Conservation (phyloP, 2,797 vertebrate species). For the Eremophila alpestris region DNA sequence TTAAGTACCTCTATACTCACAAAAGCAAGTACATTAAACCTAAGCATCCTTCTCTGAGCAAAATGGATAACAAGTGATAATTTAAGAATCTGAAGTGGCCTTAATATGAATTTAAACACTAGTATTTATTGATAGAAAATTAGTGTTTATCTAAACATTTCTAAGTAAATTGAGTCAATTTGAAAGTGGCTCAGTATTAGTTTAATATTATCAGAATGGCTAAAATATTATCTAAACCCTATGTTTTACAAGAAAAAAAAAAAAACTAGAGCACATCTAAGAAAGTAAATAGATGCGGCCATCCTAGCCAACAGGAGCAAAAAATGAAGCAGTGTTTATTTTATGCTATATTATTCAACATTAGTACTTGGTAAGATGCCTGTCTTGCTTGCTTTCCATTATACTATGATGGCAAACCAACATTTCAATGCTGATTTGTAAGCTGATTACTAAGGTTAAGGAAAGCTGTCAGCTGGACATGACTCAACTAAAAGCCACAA, state of each 20-base stretch:
- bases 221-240: not conserved
- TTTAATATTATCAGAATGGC: not conserved
- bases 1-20: not conserved
- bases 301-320: not conserved
- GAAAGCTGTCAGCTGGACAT: not conserved
- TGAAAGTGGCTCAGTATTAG: not conserved
- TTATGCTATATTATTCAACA: not conserved
- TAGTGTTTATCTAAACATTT: not conserved
- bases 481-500: constrained; percentile 35
- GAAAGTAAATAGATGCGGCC: not conserved
- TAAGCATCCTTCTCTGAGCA: not conserved
- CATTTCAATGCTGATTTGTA: not conserved
- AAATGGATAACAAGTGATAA: not conserved
- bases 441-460: constrained; percentile 13
- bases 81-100: not conserved
- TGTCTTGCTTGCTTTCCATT: not conserved
- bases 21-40: not conserved
- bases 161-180: not conserved
- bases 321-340: not conserved
- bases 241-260: not conserved
- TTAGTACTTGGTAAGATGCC: not conserved
- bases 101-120: not conserved
- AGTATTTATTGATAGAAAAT: not conserved
- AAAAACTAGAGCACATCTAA: not conserved
- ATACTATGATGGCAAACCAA: not conserved